Percentiles rank a stretch among this genome's conserved stretches.
These are phyloP conservation scores for Calyptomena viridis DNA, from an alignment of 2,113 vertebrate genomes.

Conservation along the genomic window DNA sequence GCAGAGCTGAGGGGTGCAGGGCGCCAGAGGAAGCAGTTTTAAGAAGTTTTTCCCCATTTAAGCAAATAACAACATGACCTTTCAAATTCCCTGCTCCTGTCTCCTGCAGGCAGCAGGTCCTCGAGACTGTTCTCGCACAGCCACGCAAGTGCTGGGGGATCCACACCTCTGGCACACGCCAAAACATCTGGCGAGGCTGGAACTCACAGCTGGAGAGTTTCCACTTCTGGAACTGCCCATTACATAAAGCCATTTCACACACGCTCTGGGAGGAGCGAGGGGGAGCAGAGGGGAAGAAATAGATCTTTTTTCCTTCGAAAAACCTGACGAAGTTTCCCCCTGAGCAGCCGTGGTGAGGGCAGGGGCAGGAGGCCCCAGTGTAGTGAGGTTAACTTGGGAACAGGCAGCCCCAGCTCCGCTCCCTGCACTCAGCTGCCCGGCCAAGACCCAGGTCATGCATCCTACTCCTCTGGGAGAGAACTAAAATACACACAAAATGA, in stretches of 20 bases:
- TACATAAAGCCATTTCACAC: constrained; percentile 61
- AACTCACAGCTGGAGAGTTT: constrained; percentile 61
- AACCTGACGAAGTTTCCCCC: neutral
- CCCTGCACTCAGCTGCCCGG: neutral
- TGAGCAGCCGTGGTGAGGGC: neutral
- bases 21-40: neutral
- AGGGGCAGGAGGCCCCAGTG: neutral
- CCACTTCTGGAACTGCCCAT: constrained; percentile 57
- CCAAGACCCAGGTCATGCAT: neutral
- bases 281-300: constrained; percentile 47
- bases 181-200: constrained; percentile 65
- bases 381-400: neutral
- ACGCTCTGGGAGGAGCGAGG: constrained; percentile 35
- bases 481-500: neutral
- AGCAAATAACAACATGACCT: constrained; percentile 31
- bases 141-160: constrained; percentile 38
- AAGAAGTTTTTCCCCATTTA: neutral
- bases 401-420: neutral
- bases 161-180: neutral
- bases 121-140: neutral
- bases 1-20: neutral
- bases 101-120: constrained; percentile 55
- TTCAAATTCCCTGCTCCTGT: constrained; percentile 28
- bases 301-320: constrained; percentile 1
- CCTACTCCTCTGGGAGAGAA: neutral